Percentiles rank a stretch among this genome's conserved stretches.
phyloP scores from a whole-genome alignment of 2,113 vertebrate species.

The Hippopotamus amphibius region DNA sequence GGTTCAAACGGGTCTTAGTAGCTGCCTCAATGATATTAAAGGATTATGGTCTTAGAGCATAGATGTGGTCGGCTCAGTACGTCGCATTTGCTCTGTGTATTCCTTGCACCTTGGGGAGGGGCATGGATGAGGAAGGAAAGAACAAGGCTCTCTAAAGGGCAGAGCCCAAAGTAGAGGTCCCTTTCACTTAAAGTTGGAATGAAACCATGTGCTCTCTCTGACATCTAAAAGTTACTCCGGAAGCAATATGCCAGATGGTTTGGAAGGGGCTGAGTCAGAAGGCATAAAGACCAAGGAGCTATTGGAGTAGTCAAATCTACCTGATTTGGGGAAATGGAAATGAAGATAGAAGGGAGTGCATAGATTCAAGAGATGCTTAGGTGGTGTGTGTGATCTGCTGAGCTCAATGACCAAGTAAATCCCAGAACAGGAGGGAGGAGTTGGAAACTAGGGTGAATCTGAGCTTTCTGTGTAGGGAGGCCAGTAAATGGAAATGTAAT shows the following conservation, averaged over 20 bases:
- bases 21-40: rapidly evolving
- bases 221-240: background rate
- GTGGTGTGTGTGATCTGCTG: background rate
- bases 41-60: background rate
- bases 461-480: background rate
- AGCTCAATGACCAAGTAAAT: background rate
- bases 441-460: background rate
- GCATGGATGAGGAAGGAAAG: background rate
- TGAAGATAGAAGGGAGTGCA: background rate
- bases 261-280: background rate
- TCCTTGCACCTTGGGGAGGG: rapidly evolving
- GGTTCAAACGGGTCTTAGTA: background rate
- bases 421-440: background rate
- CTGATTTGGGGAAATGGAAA: background rate
- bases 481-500: background rate
- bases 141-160: background rate
- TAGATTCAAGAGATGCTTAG: background rate
- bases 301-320: rapidly evolving
- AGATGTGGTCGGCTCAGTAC: background rate
- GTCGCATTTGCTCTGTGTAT: rapidly evolving
- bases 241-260: background rate
- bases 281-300: background rate
- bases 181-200: background rate
- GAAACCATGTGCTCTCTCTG: background rate
- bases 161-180: background rate